Evolutionary conservation across 2,888 invertebrate genomes (phyloP).

Genomic region (Trichopria drosophilae): DNA sequence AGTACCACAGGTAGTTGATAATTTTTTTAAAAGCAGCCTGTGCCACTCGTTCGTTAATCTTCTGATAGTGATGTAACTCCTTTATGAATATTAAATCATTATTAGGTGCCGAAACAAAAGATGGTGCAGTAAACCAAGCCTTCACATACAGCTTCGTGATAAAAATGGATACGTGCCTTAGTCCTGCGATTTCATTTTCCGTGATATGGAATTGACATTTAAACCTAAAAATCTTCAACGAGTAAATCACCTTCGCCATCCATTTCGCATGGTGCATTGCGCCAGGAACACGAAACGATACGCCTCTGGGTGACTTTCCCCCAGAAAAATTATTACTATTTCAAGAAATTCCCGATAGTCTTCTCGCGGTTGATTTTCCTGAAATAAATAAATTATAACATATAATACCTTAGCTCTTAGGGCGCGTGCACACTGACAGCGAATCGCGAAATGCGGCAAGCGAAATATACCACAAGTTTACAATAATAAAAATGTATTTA

Average conservation of each 20-base stretch:
- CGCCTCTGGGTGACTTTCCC: not conserved
- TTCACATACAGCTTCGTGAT: too few relatives aligned
- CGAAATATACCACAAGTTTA: too few relatives aligned
- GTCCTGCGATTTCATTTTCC: slow-evolving; percentile 9
- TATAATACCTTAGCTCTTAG: too few relatives aligned
- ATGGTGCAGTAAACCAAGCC: too few relatives aligned
- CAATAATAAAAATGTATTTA: too few relatives aligned
- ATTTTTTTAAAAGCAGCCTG: slow-evolving; percentile 7
- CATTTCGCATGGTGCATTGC: too few relatives aligned
- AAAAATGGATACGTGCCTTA: slow-evolving; percentile 12
- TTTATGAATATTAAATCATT: slow-evolving; percentile 11
- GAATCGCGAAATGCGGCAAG: too few relatives aligned
- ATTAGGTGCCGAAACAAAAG: not conserved
- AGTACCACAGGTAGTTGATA: too few relatives aligned
- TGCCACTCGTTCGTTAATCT: slow-evolving; percentile 2
- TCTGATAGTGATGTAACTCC: not conserved
- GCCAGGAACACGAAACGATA: slow-evolving; percentile 3
- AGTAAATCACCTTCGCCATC: slow-evolving; percentile 16
- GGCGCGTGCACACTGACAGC: too few relatives aligned
- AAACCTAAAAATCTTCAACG: slow-evolving; percentile 14
- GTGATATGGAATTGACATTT: slow-evolving; percentile 8
- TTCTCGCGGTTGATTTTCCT: too few relatives aligned
- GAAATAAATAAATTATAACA: too few relatives aligned
- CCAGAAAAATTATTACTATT: slow-evolving; percentile 5
- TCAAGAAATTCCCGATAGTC: slow-evolving; percentile 13